Evolutionary conservation across 2,797 vertebrate species (phyloP).

Genomic region (Sebastes taczanowskii): DNA sequence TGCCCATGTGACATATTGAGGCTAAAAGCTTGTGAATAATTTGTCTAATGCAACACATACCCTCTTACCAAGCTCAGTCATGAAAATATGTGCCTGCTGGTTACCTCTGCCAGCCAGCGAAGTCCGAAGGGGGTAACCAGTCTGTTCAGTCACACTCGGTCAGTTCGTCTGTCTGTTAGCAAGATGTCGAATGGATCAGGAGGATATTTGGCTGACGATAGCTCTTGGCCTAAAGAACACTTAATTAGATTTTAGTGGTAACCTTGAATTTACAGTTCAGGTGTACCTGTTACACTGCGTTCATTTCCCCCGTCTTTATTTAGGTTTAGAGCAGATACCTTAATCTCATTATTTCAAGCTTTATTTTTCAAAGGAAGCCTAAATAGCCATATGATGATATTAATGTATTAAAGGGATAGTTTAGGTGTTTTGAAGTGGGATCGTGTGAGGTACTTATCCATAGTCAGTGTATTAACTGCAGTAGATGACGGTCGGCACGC

Average conservation of each 20-base stretch:
- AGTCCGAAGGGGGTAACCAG: conserved; percentile 27
- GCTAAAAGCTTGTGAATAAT: conserved; percentile 83
- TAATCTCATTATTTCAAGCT: not conserved
- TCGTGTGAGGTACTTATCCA: too few species aligned
- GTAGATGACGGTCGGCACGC: too few species aligned
- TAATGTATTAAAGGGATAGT: too few species aligned
- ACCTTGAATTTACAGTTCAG: not conserved
- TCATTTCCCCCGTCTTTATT: not conserved
- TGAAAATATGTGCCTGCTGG: conserved; percentile 52
- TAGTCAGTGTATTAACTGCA: too few species aligned
- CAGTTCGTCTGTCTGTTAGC: conserved; percentile 1
- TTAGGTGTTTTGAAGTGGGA: too few species aligned
- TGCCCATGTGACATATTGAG: conserved; percentile 81
- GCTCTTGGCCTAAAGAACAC: not conserved
- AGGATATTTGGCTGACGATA: not conserved
- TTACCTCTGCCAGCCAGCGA: conserved; percentile 53
- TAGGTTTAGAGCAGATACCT: not conserved
- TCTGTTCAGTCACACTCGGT: conserved; percentile 26
- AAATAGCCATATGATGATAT: not conserved
- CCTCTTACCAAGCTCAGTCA: conserved; percentile 41
- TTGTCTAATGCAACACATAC: conserved; percentile 74
- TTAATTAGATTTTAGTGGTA: not conserved
- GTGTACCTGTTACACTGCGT: not conserved
- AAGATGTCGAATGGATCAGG: not conserved
- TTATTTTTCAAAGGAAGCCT: not conserved